A percentile compares a stretch with the other conserved stretches of the same genome.
These are phyloP conservation scores for Pogonocichla stellata DNA, from an alignment of 2,113 vertebrate species.

Conservation along the genomic window DNA sequence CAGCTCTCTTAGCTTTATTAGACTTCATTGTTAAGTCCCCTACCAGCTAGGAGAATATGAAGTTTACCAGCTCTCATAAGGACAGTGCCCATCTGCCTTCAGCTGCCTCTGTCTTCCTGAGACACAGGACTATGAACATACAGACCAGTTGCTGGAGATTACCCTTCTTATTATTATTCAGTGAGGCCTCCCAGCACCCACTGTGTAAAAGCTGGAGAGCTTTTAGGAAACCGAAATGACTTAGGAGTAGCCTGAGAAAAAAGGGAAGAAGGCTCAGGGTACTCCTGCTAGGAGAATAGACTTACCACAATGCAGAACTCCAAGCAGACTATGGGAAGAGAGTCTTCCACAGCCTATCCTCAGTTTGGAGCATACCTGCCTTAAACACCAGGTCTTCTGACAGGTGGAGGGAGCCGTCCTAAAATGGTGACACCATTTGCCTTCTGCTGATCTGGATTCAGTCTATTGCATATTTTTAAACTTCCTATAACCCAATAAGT, in stretches of 20 bases:
- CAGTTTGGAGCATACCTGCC: background rate
- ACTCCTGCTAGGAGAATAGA: background rate
- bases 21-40: background rate
- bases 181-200: background rate
- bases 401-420: background rate
- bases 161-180: background rate
- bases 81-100: background rate
- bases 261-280: background rate
- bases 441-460: background rate
- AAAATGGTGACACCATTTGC: background rate
- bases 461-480: background rate
- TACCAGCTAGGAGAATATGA: background rate
- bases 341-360: background rate
- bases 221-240: background rate
- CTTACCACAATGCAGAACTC: background rate
- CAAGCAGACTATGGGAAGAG: background rate
- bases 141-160: rapidly evolving
- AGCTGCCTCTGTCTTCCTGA: background rate
- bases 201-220: background rate
- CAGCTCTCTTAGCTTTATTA: background rate
- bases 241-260: background rate
- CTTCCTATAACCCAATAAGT: background rate
- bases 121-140: background rate
- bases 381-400: background rate
- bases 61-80: background rate